These are phyloP conservation scores for Hiodon alosoides DNA, from an alignment of 2,113 vertebrate species.

Conservation along the genomic window DNA sequence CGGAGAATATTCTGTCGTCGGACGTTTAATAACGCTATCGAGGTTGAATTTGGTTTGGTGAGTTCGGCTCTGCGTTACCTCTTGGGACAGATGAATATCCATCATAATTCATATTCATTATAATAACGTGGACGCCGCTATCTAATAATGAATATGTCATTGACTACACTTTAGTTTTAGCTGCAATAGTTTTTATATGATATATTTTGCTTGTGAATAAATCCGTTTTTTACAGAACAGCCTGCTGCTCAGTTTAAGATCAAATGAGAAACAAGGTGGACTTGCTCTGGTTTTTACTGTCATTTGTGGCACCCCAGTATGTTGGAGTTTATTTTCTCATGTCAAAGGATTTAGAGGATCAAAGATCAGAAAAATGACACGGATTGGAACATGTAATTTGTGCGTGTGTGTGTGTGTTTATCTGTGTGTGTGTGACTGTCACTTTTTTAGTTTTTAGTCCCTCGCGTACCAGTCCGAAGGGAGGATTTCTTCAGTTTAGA, in stretches of 20 bases:
- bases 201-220: too few species aligned
- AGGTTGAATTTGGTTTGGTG: not conserved
- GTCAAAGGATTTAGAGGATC: constrained; percentile 30
- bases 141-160: too few species aligned
- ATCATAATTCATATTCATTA: not conserved
- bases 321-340: constrained; percentile 15
- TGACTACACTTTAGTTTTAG: too few species aligned
- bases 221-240: too few species aligned
- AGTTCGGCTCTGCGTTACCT: not conserved
- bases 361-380: constrained; percentile 28
- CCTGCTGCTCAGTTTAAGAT: not conserved
- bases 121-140: too few species aligned
- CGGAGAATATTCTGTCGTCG: not conserved
- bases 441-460: not conserved
- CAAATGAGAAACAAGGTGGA: not conserved
- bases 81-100: not conserved
- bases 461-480: not conserved
- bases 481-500: not conserved
- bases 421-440: not conserved
- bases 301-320: constrained; percentile 11
- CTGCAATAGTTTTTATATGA: too few species aligned
- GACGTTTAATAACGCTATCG: not conserved
- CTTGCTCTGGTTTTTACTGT: constrained; percentile 10
- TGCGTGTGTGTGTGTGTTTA: too few species aligned
- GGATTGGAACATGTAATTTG: constrained; percentile 22